Conservation (phyloP, 2,797 vertebrate species). For the Sandelia bainsii region DNA sequence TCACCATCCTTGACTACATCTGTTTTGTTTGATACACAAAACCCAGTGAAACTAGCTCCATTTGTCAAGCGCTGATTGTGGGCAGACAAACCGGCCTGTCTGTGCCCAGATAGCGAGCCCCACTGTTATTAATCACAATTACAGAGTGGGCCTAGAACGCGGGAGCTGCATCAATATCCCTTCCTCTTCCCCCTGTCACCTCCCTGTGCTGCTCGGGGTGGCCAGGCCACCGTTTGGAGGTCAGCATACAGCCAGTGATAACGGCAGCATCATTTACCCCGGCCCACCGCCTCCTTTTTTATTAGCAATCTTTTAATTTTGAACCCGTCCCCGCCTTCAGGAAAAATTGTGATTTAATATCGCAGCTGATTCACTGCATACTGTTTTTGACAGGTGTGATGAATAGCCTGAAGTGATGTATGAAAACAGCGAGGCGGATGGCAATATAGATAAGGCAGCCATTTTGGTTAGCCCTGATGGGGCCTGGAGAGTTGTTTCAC, state of each 20-base stretch:
- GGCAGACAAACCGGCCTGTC: slow-evolving; percentile 97
- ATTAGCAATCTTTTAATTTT: slow-evolving; percentile 88
- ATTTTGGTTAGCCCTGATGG: slow-evolving; percentile 80
- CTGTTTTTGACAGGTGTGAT: slow-evolving; percentile 86
- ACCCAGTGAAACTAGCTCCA: slow-evolving; percentile 93
- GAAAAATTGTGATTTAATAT: slow-evolving; percentile 87
- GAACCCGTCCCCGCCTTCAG: slow-evolving; percentile 77
- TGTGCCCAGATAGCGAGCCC: slow-evolving; percentile 93
- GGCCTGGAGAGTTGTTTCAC: slow-evolving; percentile 66
- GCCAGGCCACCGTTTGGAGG: slow-evolving; percentile 83
- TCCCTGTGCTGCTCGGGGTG: slow-evolving; percentile 73
- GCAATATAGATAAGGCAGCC: slow-evolving; percentile 87
- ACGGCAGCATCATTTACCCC: slow-evolving; percentile 80
- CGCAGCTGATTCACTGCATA: slow-evolving; percentile 85
- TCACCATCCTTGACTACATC: slow-evolving; percentile 95
- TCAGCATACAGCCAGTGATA: slow-evolving; percentile 78
- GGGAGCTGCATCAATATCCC: slow-evolving; percentile 90
- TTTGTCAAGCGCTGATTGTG: slow-evolving; percentile 98
- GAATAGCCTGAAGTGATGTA: slow-evolving; percentile 87
- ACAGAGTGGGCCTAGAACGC: slow-evolving; percentile 89
- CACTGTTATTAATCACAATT: slow-evolving; percentile 99
- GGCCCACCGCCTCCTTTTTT: slow-evolving; percentile 79
- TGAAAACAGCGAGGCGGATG: slow-evolving; percentile 86
- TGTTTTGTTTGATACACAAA: slow-evolving; percentile 97
- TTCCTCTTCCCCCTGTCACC: slow-evolving; percentile 60